These are phyloP conservation scores for Epicampocera succincta DNA, from an alignment of 2,888 invertebrate genomes.

Conservation along the genomic window DNA sequence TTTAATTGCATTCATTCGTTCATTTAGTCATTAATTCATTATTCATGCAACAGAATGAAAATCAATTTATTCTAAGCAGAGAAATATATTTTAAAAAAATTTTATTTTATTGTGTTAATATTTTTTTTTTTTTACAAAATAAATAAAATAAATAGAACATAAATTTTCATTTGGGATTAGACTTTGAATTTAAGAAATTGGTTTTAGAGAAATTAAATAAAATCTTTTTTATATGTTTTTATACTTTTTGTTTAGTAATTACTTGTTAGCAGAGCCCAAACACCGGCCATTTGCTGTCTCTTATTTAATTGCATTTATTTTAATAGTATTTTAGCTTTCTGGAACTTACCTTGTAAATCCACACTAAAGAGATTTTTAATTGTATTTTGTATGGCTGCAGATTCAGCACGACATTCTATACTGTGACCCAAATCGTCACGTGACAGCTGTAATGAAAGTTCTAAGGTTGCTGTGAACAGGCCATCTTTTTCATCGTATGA, in stretches of 20 bases:
- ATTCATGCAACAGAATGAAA: constrained; percentile 68
- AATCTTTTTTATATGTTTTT: no score
- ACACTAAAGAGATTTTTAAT: constrained; percentile 80
- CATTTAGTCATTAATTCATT: constrained; percentile 73
- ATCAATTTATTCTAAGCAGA: not conserved
- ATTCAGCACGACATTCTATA: constrained; percentile 87
- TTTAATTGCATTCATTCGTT: constrained; percentile 50
- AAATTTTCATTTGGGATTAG: no score
- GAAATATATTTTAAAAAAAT: no score
- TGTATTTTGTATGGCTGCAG: constrained; percentile 84
- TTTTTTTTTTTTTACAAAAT: no score
- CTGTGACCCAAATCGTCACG: constrained; percentile 87
- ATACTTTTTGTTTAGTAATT: not conserved
- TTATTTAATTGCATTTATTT: not conserved
- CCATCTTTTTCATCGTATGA: constrained; percentile 83
- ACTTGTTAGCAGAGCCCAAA: not conserved
- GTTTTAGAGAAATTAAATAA: no score
- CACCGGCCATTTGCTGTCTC: not conserved
- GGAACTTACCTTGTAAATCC: constrained; percentile 86
- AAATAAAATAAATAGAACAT: not conserved
- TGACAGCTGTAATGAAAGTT: constrained; percentile 84
- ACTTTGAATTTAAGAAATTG: no score
- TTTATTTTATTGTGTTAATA: no score
- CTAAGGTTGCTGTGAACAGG: constrained; percentile 85
- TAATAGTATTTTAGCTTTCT: not conserved